Percentiles rank a stretch among this genome's conserved stretches.
Evolutionary conservation across 2,113 vertebrate species (phyloP).

Genomic region (Tricholaema leucomelas): DNA sequence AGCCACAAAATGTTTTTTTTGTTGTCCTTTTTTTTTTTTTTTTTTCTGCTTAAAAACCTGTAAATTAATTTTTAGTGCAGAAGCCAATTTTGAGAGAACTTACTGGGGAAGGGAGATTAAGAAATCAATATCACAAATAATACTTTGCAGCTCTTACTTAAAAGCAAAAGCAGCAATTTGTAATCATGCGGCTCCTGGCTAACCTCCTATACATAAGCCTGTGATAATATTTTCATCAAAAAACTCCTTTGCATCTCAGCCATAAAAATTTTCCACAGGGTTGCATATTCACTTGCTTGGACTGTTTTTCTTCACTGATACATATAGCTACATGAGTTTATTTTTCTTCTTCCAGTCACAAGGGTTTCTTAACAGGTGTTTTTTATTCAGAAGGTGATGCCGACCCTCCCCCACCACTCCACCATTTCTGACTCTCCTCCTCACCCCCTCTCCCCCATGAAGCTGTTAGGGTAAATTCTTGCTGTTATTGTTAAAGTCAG

Average conservation of each 20-base stretch:
- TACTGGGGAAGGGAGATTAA: constrained; percentile 1
- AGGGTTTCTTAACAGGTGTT: neutral
- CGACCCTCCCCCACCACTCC: no score
- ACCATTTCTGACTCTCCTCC: no score
- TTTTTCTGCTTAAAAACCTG: neutral
- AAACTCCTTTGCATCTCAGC: neutral
- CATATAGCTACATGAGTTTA: neutral
- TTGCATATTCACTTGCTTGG: neutral
- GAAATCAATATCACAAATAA: constrained; percentile 16
- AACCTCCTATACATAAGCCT: neutral
- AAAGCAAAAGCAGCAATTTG: constrained; percentile 1
- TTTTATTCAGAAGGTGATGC: neutral
- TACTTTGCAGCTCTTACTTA: neutral
- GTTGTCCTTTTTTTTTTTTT: neutral
- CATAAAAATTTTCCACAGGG: neutral
- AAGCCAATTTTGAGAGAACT: constrained; percentile 1
- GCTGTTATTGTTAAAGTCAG: neutral
- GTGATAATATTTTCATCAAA: neutral
- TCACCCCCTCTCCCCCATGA: no score
- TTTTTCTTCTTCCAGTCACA: neutral
- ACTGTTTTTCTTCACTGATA: neutral
- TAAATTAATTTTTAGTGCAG: neutral
- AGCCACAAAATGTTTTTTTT: neutral
- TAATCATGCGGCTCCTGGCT: neutral
- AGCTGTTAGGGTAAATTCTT: neutral